Evolutionary conservation across 2,113 vertebrate species (phyloP).

Genomic region (Columba janthina): DNA sequence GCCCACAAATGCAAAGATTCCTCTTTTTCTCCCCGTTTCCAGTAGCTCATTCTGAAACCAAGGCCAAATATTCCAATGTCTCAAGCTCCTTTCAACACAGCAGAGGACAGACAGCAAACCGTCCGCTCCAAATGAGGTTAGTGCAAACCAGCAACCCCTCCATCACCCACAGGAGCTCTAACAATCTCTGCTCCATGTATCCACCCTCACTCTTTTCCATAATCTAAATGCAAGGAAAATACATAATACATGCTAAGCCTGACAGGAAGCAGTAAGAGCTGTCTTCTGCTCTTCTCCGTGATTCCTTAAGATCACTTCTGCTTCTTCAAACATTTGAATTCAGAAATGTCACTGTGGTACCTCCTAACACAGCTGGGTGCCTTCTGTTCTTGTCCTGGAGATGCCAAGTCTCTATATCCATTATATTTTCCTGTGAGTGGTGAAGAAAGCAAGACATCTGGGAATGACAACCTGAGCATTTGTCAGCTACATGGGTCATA

Average conservation of each 20-base stretch:
- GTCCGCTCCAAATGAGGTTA: accelerated
- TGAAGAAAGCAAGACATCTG: neutral
- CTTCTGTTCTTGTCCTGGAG: neutral
- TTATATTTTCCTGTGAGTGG: neutral
- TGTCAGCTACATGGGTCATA: neutral
- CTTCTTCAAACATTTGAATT: neutral
- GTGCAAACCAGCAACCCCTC: neutral
- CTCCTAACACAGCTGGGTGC: neutral
- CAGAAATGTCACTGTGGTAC: neutral
- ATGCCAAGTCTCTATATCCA: neutral
- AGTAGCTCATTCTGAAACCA: neutral
- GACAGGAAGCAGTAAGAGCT: neutral
- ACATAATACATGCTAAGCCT: accelerated
- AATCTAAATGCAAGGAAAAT: neutral
- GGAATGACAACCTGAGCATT: neutral
- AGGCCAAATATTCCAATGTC: accelerated
- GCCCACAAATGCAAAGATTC: neutral
- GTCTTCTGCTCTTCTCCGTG: neutral
- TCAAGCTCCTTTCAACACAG: neutral
- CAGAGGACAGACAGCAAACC: neutral
- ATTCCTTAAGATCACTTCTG: neutral
- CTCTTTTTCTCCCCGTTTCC: neutral
- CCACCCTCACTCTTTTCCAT: neutral
- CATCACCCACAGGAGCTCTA: neutral
- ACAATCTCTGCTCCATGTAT: neutral